Evolutionary conservation across 2,888 invertebrate species (phyloP), one percentile per base, ranked within the genome.

Genomic region (Blastobasis adustella): DNA sequence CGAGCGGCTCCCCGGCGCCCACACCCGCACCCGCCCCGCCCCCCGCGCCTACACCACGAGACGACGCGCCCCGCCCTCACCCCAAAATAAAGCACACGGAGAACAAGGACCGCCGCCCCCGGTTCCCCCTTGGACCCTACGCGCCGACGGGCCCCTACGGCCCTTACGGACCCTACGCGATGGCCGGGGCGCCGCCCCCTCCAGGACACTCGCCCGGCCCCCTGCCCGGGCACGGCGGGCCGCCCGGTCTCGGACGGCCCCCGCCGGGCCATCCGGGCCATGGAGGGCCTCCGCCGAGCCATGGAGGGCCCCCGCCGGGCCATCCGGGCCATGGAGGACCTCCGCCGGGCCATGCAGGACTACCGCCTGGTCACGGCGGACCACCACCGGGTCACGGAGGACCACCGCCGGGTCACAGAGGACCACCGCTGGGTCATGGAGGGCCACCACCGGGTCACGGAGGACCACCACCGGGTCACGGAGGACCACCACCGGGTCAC

Each of bases 261-360:
- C 73, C 96, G 96, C 79, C 96, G 96, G 42, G 96, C 96, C 23
- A 23, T 3, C 23, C 23, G 23, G 23, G 23, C 23, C 23, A 23
- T 23, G 23, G 23, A 23, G 23, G 23, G 3, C 23, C 23, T 23
- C 23, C 23, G 23, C 3, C 3, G 23, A 3, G 23, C 23, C 23
- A 23, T 23, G 41, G 9, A 8, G 8, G 41, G 4, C 41, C 41
- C 1, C 41, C 41, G 9, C 2, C 41, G 41, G 23, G 23, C n/a
- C 23, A 23, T 3, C 23, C 23, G 23, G 23, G 23, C 23, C 23
- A 23, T 23, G 23, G 23, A 23, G 23, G 23, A 23, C 23, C 23
- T 23, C 23, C 23, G 23, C 3, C 3, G 23, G 23, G 23, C 23
- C 23, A 23, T 23, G 23, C 23, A 23, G 23, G 23, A 23, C 23